A percentile compares a stretch with the other conserved stretches of the same genome.
Evolutionary conservation across 2,113 vertebrate species (phyloP).

Genomic region (Aphelocoma coerulescens): DNA sequence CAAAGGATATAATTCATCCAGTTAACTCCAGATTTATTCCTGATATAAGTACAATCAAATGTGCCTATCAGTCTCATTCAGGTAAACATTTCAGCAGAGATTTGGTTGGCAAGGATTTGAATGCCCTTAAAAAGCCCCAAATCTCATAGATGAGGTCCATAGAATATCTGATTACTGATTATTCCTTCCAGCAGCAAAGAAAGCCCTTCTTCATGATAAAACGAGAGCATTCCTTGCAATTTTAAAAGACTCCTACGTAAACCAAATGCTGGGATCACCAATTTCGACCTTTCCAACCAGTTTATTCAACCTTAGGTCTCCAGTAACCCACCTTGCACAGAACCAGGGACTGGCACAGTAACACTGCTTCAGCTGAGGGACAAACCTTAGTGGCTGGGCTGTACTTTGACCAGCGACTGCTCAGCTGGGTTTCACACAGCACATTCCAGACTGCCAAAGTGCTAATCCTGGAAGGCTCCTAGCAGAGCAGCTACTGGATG

Average conservation of each 20-base stretch:
- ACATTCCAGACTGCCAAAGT: not conserved
- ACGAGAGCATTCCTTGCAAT: not conserved
- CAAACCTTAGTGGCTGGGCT: not conserved
- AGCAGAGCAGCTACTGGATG: constrained; percentile 1
- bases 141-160: not conserved
- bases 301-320: not conserved
- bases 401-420: not conserved
- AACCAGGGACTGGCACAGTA: not conserved
- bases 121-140: not conserved
- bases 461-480: constrained; percentile 2
- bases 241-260: not conserved
- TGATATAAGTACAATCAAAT: not conserved
- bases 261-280: not conserved
- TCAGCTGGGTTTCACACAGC: not conserved
- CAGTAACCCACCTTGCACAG: not conserved
- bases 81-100: not conserved
- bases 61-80: not conserved
- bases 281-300: not conserved
- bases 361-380: not conserved
- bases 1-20: not conserved
- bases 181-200: not conserved
- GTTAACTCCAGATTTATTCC: not conserved
- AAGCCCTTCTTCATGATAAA: not conserved
- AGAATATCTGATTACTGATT: not conserved
- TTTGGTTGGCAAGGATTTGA: not conserved